phyloP scores from a whole-genome alignment of 1,140 invertebrate species.

The Bombus difficillimus region DNA sequence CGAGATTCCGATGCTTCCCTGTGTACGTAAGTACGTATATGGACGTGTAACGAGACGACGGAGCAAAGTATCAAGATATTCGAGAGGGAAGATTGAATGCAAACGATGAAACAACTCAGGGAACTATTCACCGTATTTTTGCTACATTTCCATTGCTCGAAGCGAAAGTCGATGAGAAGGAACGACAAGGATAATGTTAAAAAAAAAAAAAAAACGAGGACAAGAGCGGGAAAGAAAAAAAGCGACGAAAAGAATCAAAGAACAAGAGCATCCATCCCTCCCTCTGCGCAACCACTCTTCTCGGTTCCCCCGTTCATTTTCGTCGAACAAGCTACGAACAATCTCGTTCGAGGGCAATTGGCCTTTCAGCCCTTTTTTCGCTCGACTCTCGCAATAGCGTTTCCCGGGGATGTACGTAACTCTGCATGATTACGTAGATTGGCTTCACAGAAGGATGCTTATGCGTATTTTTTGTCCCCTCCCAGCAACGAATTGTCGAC shows the following conservation, averaged over 20 bases:
- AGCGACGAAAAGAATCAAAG: not conserved
- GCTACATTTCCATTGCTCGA: not conserved
- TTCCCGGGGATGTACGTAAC: constrained; percentile 3
- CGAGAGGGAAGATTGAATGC: not conserved
- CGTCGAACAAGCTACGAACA: constrained; percentile 43
- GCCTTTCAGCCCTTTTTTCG: constrained; percentile 20
- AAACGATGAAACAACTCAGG: not conserved
- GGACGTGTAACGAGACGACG: not conserved
- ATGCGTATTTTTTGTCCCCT: not conserved
- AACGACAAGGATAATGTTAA: not conserved
- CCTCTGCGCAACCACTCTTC: not conserved
- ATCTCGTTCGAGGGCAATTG: constrained; percentile 47
- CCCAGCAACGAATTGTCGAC: no score
- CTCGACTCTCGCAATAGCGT: constrained; percentile 29
- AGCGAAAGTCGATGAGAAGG: not conserved
- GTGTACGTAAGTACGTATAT: no score
- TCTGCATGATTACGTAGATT: constrained; percentile 32
- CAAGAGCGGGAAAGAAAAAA: not conserved
- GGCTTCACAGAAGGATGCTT: constrained; percentile 19
- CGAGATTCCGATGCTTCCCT: not conserved
- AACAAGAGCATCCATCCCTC: constrained; percentile 17
- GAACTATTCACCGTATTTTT: not conserved
- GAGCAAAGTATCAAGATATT: not conserved
- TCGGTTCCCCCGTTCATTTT: constrained; percentile 28
- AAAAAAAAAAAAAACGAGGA: not conserved